These are phyloP conservation scores for Melanerpes aurifrons DNA, from an alignment of 2,113 vertebrate species.

Conservation along the genomic window DNA sequence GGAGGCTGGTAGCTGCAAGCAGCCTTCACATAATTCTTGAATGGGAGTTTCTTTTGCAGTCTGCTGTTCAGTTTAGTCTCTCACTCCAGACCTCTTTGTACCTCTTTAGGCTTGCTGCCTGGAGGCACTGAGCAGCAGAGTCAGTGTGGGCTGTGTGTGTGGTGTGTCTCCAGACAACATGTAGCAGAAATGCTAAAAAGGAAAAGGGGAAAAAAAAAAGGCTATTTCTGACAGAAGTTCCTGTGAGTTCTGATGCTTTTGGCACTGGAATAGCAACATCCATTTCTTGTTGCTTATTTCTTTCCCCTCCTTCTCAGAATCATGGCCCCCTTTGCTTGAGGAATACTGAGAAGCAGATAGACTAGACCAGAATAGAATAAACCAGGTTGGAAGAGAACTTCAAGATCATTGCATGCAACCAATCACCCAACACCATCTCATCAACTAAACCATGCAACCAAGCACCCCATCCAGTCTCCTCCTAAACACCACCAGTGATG, in stretches of 20 bases:
- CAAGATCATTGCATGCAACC: no score
- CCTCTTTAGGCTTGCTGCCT: not conserved
- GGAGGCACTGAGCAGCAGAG: not conserved
- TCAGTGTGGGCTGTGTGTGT: not conserved
- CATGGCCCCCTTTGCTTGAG: not conserved
- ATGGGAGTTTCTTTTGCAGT: not conserved
- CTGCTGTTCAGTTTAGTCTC: not conserved
- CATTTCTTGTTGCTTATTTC: not conserved
- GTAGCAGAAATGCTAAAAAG: not conserved
- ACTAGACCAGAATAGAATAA: no score
- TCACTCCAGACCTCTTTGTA: not conserved
- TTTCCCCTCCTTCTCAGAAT: not conserved
- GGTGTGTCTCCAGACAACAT: not conserved
- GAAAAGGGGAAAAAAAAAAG: not conserved
- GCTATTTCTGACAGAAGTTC: not conserved
- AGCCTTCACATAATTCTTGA: not conserved
- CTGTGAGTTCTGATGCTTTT: not conserved
- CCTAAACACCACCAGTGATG: no score
- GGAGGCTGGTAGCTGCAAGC: not conserved
- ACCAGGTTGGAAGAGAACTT: no score
- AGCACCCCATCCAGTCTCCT: no score
- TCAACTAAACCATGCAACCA: no score
- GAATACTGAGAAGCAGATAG: not conserved
- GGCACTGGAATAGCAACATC: not conserved
- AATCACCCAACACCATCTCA: no score